Percentiles rank a stretch among this genome's conserved stretches.
These are phyloP conservation scores for Umimayanthus kanabou DNA, from an alignment of 92 coral and sea anemone species.

Conservation along the genomic window DNA sequence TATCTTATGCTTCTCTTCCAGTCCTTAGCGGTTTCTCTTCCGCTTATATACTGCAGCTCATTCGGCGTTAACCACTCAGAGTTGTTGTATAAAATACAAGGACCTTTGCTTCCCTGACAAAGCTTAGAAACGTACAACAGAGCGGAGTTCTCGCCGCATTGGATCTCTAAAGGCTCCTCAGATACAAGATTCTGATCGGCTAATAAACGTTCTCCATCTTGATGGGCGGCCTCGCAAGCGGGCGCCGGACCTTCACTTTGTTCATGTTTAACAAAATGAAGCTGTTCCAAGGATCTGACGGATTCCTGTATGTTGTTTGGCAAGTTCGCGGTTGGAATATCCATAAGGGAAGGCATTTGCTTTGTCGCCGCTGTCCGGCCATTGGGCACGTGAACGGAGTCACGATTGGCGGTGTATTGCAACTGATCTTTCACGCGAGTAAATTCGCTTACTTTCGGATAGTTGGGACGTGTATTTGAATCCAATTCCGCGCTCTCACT, in stretches of 20 bases:
- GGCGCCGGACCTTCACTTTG: conserved; percentile 31
- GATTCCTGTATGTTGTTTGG: conserved; percentile 16
- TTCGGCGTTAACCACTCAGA: conserved; percentile 97
- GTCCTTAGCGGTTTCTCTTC: conserved; percentile 98
- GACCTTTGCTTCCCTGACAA: conserved; percentile 99
- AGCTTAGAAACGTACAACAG: conserved; percentile 91
- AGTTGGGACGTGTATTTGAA: conserved; percentile 13
- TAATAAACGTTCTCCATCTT: conserved; percentile 46
- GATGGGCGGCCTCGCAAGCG: conserved; percentile 56
- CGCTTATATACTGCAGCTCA: conserved; percentile 97
- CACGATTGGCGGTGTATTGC: conserved; percentile 35
- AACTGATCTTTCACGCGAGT: conserved; percentile 31
- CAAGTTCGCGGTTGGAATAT: neutral
- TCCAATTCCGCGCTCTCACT: conserved; percentile 14
- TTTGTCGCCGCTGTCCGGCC: conserved; percentile 14
- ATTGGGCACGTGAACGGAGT: conserved; percentile 19
- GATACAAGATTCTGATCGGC: conserved; percentile 62
- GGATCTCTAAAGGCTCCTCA: conserved; percentile 95
- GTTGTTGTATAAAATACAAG: conserved; percentile 89
- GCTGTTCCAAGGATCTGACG: conserved; percentile 12
- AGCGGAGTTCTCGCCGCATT: conserved; percentile 97
- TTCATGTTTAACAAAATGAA: conserved; percentile 34
- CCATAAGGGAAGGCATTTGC: conserved; percentile 36
- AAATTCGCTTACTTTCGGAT: conserved; percentile 19
- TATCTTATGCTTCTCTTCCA: conserved; percentile 98